Percentiles rank a stretch among this genome's conserved stretches.
Evolutionary conservation across 2,797 vertebrate species (phyloP).

Genomic region (Oceanodroma leucorhoa): DNA sequence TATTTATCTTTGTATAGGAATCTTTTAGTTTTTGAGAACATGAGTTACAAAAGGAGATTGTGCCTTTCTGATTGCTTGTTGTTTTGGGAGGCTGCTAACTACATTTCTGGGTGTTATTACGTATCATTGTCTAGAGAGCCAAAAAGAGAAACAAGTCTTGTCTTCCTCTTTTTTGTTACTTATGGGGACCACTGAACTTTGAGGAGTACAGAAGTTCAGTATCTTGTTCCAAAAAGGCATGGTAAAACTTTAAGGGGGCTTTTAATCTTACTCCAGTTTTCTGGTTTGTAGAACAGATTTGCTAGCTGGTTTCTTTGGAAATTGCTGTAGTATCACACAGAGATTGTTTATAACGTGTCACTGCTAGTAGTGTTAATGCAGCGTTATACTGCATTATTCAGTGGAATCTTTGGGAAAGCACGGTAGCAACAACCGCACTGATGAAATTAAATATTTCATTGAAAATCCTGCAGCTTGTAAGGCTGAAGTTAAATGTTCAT

Average conservation of each 20-base stretch:
- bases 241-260: not conserved
- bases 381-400: constrained; percentile 21
- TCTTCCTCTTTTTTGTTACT: not conserved
- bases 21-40: constrained; percentile 28
- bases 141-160: not conserved
- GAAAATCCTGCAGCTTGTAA: not conserved
- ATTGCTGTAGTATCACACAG: not conserved
- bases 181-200: not conserved
- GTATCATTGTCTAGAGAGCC: constrained; percentile 27
- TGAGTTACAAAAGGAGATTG: not conserved
- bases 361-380: not conserved
- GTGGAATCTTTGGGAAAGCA: not conserved
- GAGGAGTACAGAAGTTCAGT: not conserved
- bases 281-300: not conserved
- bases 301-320: not conserved
- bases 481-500: not conserved
- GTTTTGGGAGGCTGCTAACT: not conserved
- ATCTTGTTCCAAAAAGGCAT: not conserved
- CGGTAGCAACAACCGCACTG: not conserved
- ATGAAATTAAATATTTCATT: not conserved
- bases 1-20: constrained; percentile 72
- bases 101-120: not conserved
- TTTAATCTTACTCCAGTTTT: not conserved
- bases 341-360: not conserved
- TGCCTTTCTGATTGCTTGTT: constrained; percentile 18